Percentiles rank a stretch among this genome's conserved stretches.
Evolutionary conservation across 2,797 vertebrate species (phyloP).

Genomic region (Lycodopsis pacificus): DNA sequence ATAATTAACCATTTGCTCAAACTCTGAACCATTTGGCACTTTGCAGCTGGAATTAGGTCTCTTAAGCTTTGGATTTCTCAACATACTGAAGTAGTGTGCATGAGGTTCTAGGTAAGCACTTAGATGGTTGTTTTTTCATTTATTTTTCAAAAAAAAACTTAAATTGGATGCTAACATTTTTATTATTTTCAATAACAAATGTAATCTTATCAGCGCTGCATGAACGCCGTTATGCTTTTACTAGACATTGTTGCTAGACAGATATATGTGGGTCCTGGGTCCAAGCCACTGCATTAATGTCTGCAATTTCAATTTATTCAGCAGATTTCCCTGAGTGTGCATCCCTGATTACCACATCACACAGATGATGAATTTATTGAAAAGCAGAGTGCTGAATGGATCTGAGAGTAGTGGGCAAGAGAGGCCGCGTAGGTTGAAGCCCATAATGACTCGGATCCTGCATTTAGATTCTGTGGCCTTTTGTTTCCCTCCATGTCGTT

Average conservation of each 20-base stretch:
- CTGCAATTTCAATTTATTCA: slow-evolving; percentile 34
- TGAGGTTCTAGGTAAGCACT: no score
- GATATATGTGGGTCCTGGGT: background rate
- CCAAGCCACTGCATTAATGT: slow-evolving; percentile 10
- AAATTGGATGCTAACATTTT: background rate
- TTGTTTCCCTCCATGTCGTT: slow-evolving; percentile 68
- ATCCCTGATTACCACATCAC: slow-evolving; percentile 79
- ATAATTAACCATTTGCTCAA: no score
- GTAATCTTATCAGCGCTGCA: background rate
- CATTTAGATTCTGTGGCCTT: slow-evolving; percentile 70
- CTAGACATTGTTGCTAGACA: background rate
- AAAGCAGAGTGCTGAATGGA: slow-evolving; percentile 68
- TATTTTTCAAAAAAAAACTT: background rate
- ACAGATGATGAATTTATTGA: slow-evolving; percentile 66
- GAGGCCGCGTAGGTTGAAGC: slow-evolving; percentile 62
- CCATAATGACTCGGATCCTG: slow-evolving; percentile 70
- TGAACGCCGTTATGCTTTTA: background rate
- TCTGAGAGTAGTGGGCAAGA: slow-evolving; percentile 48
- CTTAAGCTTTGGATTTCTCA: no score
- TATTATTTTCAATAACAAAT: background rate
- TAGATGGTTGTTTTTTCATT: no score
- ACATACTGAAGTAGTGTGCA: no score
- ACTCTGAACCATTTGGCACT: no score
- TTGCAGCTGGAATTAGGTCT: no score
- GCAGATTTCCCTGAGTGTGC: slow-evolving; percentile 20